Base-by-base conservation (phyloP, 2,888 invertebrate genomes). In the Villa cingulata region DNA sequence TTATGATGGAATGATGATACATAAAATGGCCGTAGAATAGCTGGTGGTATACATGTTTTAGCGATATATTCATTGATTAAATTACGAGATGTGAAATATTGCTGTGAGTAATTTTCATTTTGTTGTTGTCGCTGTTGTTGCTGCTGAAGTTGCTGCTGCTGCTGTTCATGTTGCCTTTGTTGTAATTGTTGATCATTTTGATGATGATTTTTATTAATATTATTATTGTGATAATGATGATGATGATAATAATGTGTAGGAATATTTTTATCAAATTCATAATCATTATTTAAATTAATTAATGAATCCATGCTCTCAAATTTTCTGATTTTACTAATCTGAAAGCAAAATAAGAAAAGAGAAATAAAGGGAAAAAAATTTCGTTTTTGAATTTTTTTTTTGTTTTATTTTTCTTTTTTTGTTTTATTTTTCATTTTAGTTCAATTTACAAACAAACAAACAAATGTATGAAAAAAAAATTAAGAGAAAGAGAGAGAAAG, bases 51-150 rank as follows among this genome's bases (percentile, higher is more conserved):
- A 23, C 49, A 43, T 16, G 49, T 52, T 37, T 53, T 51, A 5
- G 49, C 41, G 32, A 55, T 51, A 48, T 53, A 57, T 50, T 57
- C 56, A 15, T 48, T 50, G n/a, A 57, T 56, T 19, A 57, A 49
- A 48, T 57, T 52, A 37, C 53, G 54, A 20, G 53, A 50, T 19
- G 29, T 20, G 37, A 37, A 37, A 34, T 12, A 4, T 37, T 23
- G n/a, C n/a, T n/a, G n/a, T n/a, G n/a, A n/a, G n/a, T n/a, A n/a
- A 44, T 4, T 9, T 29, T 29, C 12, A 12, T 2, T n/a, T 17
- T 37, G 17, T 18, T 18, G 37, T 37, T 18, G 9, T 37, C 7
- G 7, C 23, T 23, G 5, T 4, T 23, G 7, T 6, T 23, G 23
- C 4, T 23, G 23, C 4, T 23, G 23, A 23, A 4, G 23, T 6